phyloP scores from a whole-genome alignment of 2,113 vertebrate species.

The Drymodes brunneopygia region DNA sequence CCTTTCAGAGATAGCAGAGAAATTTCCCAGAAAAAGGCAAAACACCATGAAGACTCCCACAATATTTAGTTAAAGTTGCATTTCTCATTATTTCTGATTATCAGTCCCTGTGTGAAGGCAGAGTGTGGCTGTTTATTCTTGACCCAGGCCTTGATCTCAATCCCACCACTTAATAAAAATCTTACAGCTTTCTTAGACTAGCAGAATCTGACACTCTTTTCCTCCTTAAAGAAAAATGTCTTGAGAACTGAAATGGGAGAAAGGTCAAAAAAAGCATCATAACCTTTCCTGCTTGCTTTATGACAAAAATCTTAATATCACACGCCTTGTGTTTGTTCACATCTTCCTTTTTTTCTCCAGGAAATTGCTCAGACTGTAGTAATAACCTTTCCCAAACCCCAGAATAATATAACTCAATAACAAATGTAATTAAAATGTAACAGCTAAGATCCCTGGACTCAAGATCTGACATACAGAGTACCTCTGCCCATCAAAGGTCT shows the following conservation, averaged over 20 bases:
- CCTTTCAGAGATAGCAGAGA: neutral
- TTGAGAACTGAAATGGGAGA: neutral
- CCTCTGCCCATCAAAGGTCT: neutral
- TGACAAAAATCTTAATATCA: neutral
- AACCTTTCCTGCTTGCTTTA: neutral
- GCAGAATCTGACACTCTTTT: neutral
- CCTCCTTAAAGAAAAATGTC: neutral
- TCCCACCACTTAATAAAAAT: neutral
- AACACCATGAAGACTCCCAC: neutral
- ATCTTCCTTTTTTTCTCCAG: neutral
- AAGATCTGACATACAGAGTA: neutral
- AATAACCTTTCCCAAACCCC: neutral
- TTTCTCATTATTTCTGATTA: neutral
- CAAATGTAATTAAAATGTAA: slow-evolving; percentile 21
- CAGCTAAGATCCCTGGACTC: neutral
- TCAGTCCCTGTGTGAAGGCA: neutral
- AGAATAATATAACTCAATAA: neutral
- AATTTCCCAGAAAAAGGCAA: neutral
- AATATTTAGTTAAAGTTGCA: neutral
- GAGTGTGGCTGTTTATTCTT: neutral
- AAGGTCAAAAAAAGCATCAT: neutral
- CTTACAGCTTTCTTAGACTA: neutral
- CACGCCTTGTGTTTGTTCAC: neutral
- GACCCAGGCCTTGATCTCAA: neutral
- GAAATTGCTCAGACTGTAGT: neutral